phyloP scores from a whole-genome alignment of 1,140 invertebrate genomes.

The Paramacrobiotus metropolitanus region DNA sequence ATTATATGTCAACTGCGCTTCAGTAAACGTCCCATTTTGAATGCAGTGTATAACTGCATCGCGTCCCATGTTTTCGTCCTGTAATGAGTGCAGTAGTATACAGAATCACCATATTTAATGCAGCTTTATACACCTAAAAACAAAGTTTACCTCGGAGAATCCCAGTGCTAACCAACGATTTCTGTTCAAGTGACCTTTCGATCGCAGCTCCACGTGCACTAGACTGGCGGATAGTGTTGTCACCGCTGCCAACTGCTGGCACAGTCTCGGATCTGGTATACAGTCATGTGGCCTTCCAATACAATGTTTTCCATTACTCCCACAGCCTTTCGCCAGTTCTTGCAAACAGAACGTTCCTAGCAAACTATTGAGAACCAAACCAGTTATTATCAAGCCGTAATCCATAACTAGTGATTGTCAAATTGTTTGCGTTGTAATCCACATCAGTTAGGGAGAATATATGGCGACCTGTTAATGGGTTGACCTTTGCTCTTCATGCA shows the following conservation, averaged over 20 bases:
- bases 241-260: background rate
- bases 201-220: background rate
- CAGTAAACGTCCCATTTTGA: background rate
- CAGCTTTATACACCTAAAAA: background rate
- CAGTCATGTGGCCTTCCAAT: background rate
- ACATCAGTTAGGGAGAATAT: background rate
- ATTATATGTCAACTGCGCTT: background rate
- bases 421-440: background rate
- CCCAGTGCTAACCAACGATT: background rate
- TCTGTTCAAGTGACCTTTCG: background rate
- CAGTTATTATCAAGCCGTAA: background rate
- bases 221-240: background rate
- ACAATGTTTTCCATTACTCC: background rate
- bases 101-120: background rate
- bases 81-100: background rate
- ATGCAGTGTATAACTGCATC: background rate
- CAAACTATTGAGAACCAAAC: background rate
- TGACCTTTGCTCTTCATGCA: background rate
- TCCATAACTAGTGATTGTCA: background rate
- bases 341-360: background rate
- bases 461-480: background rate
- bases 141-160: background rate
- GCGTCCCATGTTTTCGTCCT: background rate
- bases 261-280: background rate
- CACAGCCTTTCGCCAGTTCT: background rate